Base-by-base conservation (phyloP, 2,888 invertebrate species). In the Chloroclysta siterata region DNA sequence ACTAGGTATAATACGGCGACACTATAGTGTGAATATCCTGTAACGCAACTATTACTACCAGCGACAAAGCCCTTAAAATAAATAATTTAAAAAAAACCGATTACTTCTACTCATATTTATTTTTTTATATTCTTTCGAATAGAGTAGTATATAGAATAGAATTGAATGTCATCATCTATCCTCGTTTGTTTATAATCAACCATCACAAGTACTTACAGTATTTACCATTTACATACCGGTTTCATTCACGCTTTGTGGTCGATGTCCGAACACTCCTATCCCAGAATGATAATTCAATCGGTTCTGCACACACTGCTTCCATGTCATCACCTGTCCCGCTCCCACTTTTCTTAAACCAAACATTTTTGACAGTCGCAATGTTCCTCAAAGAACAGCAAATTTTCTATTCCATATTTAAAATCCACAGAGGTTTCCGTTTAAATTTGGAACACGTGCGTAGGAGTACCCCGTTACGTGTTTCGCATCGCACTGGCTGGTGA, bases 241-340 rank as follows among this genome's bases (percentile, higher is more conserved):
- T 75, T 91, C 88, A 69, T 81, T 83, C 68, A 77, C 76, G 70
- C 74, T 77, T 71, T 80, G 81, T 69, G 93, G 92, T 81, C 93
- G 94, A 87, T 94, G 94, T 41, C 95, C 95, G 80, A 94, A 94
- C 75, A 95, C 94, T 55, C 94, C 94, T 63, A 81, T 82, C 69
- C 94, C 93, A 69, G 94, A 94, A 77, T 95, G 94, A 75, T 95
- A 95, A 57, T 80, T 81, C 67, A 83, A 60, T 55, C 85, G 75
- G 66, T 76, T 76, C 62, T 65, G 70, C 29, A 60, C 44, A 54
- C 46, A 72, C 61, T 82, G 80, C 73, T 82, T 87, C 82, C 86
- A 87, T 71, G 66, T 74, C 63, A 78, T 73, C 72, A 85, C 61
- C 68, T 80, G 82, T 79, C 83, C 84, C 80, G 74, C 78, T 82